Conservation (phyloP, 2,797 vertebrate genomes). For the Acanthurus lineatus region DNA sequence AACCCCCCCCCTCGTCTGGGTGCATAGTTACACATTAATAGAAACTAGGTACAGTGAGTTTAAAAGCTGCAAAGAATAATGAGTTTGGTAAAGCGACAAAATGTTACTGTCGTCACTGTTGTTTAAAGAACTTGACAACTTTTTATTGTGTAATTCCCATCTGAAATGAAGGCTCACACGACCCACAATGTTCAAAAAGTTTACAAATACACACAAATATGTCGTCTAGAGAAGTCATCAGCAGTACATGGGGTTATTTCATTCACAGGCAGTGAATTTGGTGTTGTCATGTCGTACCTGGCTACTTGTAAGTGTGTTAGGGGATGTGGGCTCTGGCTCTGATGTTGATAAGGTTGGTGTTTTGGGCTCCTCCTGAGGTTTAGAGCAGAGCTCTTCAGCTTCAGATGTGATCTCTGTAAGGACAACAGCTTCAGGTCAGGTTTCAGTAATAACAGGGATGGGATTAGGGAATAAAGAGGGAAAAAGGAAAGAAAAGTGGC, state of each 20-base stretch:
- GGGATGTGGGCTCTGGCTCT: conserved; percentile 79
- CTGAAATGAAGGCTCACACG: background rate
- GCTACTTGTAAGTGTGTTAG: conserved; percentile 65
- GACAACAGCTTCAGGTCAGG: conserved; percentile 32
- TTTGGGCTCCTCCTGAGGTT: conserved; percentile 91
- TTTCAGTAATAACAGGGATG: conserved; percentile 24
- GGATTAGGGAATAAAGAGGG: conserved; percentile 8
- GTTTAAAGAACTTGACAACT: background rate
- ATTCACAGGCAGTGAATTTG: background rate
- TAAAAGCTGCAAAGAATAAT: background rate
- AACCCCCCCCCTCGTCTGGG: conserved; percentile 2
- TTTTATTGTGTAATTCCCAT: too few species aligned
- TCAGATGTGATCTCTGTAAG: conserved; percentile 94
- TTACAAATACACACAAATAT: background rate
- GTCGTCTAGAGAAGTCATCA: background rate
- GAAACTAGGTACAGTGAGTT: background rate
- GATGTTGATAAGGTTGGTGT: conserved; percentile 74
- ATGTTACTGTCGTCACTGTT: background rate
- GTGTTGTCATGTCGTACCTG: conserved; percentile 82
- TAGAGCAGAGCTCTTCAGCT: conserved; percentile 94
- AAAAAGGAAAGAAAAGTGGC: conserved; percentile 8
- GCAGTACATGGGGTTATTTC: background rate
- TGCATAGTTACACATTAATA: conserved; percentile 39
- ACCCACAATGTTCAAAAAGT: background rate
- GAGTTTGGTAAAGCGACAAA: background rate